These are phyloP conservation scores for Drosophila burlai DNA, from an alignment of 1,140 invertebrate species.

Conservation along the genomic window DNA sequence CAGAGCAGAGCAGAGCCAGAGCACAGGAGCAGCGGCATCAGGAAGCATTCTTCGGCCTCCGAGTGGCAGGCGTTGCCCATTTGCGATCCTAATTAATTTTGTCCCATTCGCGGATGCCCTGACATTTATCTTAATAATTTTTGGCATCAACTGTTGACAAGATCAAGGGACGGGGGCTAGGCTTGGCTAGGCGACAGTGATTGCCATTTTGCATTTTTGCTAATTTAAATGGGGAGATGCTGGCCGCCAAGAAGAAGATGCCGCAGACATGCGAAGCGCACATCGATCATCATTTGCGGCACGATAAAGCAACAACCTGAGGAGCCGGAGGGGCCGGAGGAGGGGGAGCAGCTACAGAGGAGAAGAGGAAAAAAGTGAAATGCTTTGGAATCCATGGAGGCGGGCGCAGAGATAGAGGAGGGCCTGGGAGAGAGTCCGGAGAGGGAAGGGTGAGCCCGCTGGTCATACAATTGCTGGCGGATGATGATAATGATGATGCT, in stretches of 20 bases:
- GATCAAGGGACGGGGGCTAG: background rate
- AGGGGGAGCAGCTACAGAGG: slow-evolving; percentile 2
- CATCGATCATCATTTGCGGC: slow-evolving; percentile 82
- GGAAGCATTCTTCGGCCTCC: slow-evolving; percentile 33
- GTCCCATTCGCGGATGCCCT: slow-evolving; percentile 38
- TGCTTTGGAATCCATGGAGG: slow-evolving; percentile 53
- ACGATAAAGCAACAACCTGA: slow-evolving; percentile 47
- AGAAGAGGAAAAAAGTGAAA: slow-evolving; percentile 68
- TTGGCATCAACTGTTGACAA: slow-evolving; percentile 60
- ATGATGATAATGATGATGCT: slow-evolving; percentile 43
- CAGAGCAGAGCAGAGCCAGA: background rate
- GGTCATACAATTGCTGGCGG: slow-evolving; percentile 67
- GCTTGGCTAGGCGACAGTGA: slow-evolving; percentile 17
- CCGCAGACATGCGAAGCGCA: slow-evolving; percentile 73
- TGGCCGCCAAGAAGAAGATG: slow-evolving; percentile 26
- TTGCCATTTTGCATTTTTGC: slow-evolving; percentile 68
- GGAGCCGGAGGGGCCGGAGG: slow-evolving; percentile 5
- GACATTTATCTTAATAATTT: slow-evolving; percentile 79
- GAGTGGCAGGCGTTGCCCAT: slow-evolving; percentile 49
- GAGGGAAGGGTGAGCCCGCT: slow-evolving; percentile 27
- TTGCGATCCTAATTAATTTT: slow-evolving; percentile 73
- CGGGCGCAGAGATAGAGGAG: background rate
- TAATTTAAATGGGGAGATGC: slow-evolving; percentile 73
- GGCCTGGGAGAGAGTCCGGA: background rate
- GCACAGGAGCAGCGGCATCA: slow-evolving; percentile 10